Percentiles rank a stretch among this genome's conserved stretches.
Conservation (phyloP, 92 coral and sea anemone genomes). For the Siderastrea siderea region DNA sequence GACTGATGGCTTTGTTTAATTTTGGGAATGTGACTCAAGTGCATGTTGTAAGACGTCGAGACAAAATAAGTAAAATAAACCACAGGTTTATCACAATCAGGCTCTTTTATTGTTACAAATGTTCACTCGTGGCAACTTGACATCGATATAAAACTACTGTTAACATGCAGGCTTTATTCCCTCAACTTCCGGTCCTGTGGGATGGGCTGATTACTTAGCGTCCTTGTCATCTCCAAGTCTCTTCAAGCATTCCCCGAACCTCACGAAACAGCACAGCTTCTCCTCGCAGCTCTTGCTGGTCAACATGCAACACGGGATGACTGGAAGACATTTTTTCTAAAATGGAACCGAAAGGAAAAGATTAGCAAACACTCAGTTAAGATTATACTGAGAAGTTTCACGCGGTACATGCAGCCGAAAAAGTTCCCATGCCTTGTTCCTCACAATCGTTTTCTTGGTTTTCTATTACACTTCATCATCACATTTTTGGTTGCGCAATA, state of each 20-base stretch:
- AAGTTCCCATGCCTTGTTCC: too few relatives aligned
- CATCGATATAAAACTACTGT: constrained; percentile 35
- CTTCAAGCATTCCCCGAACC: constrained; percentile 33
- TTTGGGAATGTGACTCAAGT: too few relatives aligned
- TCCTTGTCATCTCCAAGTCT: background rate
- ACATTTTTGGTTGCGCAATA: too few relatives aligned
- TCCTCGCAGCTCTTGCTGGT: constrained; percentile 32
- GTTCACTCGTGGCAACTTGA: constrained; percentile 39
- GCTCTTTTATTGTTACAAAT: constrained; percentile 48
- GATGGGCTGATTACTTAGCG: background rate
- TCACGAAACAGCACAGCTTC: constrained; percentile 48
- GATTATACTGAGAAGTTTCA: background rate
- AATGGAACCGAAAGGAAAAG: background rate
- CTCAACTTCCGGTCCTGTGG: background rate
- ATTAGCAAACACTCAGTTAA: background rate
- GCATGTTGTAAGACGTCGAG: background rate
- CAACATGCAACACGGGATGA: constrained; percentile 41
- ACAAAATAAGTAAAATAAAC: background rate
- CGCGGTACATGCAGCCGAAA: too few relatives aligned
- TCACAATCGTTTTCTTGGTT: too few relatives aligned
- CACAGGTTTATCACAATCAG: constrained; percentile 35
- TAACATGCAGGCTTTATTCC: constrained; percentile 14
- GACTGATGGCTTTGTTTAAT: too few relatives aligned
- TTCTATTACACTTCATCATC: too few relatives aligned
- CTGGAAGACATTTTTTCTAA: constrained; percentile 31